Evolutionary conservation across 1,140 invertebrate species (phyloP), one percentile per base, ranked within the genome.

Genomic region (Pogonomyrmex californicus): DNA sequence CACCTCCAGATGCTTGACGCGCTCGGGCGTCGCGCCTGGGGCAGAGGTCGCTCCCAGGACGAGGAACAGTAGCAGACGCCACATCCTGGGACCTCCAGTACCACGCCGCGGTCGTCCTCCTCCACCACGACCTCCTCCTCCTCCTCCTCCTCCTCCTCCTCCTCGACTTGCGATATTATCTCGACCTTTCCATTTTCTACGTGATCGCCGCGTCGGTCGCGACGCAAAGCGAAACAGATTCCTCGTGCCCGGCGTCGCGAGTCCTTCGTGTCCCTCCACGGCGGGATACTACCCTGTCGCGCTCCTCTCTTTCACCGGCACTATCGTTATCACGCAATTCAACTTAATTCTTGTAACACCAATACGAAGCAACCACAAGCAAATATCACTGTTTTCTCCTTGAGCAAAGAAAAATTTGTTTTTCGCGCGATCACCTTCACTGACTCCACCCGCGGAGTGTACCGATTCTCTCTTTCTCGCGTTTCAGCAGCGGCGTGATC

Each of bases 1-100:
- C 51, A 99, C 97, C 93, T 98, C 97, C 92, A 99, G 97, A 94
- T 98, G 97, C 63, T 97, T 97, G 73, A 98, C 97, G 92, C 97
- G 96, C 94, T 98, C 97, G 85, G 94, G 95, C 87, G 93, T 89
- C 85, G 92, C 91, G 87, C 91, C 91, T 83, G 91, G 91, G 82
- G 90, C 92, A 88, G 93, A 79, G 62, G 89, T 91, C 91, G 91
- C 91, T 89, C 92, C 91, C 89, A 94, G 92, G 93, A 93, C 91
- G 86, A 95, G 91, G 86, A 94, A 91, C 90, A 94, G 90, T 90
- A 93, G 92, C 92, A 93, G 81, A 66, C 87, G 88, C 85, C 93
- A 92, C 93, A 95, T 94, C 91, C 94, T 94, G 93, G 94, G 93
- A 89, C 87, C 75, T 87, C 78, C 78, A 49, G 66, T 77, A 76